Percentiles rank a stretch among this genome's conserved stretches.
phyloP scores from a whole-genome alignment of 2,888 invertebrate species.

The Lepeophtheirus nordmannii region DNA sequence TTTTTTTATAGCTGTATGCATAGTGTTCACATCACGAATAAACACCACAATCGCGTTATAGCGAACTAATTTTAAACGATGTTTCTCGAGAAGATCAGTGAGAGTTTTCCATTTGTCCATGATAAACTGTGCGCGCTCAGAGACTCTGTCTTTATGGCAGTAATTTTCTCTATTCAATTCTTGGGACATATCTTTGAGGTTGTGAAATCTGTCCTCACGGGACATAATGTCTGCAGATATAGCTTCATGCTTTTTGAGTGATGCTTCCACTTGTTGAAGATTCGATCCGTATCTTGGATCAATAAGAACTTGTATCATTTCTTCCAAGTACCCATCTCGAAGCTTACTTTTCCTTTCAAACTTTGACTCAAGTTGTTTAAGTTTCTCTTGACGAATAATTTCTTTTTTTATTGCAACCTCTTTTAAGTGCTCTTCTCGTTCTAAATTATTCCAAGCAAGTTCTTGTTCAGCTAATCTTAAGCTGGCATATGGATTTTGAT shows the following conservation, averaged over 20 bases:
- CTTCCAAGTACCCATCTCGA: slow-evolving; percentile 84
- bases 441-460: slow-evolving; percentile 78
- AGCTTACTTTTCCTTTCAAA: slow-evolving; percentile 87
- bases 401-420: slow-evolving; percentile 85
- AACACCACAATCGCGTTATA: slow-evolving; percentile 73
- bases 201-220: slow-evolving; percentile 45
- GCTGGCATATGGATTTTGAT: slow-evolving; percentile 59
- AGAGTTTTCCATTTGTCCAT: slow-evolving; percentile 57
- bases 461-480: slow-evolving; percentile 77
- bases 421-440: slow-evolving; percentile 80
- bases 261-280: slow-evolving; percentile 84
- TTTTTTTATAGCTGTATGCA: slow-evolving; percentile 63
- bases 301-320: slow-evolving; percentile 88
- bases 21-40: slow-evolving; percentile 77
- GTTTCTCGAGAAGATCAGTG: slow-evolving; percentile 65
- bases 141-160: slow-evolving; percentile 67
- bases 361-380: slow-evolving; percentile 86
- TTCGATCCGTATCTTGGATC: slow-evolving; percentile 80
- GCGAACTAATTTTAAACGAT: slow-evolving; percentile 54
- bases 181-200: slow-evolving; percentile 78
- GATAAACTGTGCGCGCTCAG: slow-evolving; percentile 54
- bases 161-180: slow-evolving; percentile 82
- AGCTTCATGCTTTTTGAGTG: slow-evolving; percentile 94
- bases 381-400: slow-evolving; percentile 69
- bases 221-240: slow-evolving; percentile 92